Evolutionary conservation across 2,113 vertebrate species (phyloP).

Genomic region (Xiphias gladius): DNA sequence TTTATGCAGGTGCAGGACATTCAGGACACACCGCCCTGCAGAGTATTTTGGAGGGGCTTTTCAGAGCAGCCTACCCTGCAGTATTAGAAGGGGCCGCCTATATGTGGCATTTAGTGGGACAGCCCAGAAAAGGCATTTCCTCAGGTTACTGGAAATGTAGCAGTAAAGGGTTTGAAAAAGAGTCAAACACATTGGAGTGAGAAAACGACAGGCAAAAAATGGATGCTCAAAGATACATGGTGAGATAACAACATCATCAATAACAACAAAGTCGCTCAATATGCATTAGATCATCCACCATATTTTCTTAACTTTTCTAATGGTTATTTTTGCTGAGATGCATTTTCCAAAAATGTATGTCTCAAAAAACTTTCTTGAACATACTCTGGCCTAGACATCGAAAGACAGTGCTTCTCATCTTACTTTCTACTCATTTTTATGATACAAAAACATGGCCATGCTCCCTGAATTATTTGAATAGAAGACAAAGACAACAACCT

Average conservation of each 20-base stretch:
- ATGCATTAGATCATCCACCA: neutral
- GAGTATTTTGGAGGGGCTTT: slow-evolving; percentile 71
- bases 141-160: slow-evolving; percentile 81
- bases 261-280: neutral
- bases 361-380: neutral
- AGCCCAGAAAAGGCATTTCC: slow-evolving; percentile 87
- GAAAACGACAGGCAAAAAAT: slow-evolving; percentile 47
- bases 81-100: slow-evolving; percentile 76
- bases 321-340: neutral
- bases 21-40: slow-evolving; percentile 74
- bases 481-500: neutral
- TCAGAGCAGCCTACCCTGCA: slow-evolving; percentile 69
- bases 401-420: neutral
- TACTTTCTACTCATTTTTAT: neutral
- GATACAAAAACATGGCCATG: too few species aligned
- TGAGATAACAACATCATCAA: slow-evolving; percentile 5
- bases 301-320: neutral
- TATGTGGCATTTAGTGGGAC: slow-evolving; percentile 81
- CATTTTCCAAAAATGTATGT: neutral
- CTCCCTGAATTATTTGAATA: too few species aligned
- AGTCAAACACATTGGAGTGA: slow-evolving; percentile 49
- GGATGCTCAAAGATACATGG: neutral
- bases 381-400: neutral
- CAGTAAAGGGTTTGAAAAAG: slow-evolving; percentile 35
- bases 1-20: slow-evolving; percentile 86